These are phyloP conservation scores for Batillaria attramentaria DNA, from an alignment of 1,140 invertebrate genomes.

Conservation along the genomic window DNA sequence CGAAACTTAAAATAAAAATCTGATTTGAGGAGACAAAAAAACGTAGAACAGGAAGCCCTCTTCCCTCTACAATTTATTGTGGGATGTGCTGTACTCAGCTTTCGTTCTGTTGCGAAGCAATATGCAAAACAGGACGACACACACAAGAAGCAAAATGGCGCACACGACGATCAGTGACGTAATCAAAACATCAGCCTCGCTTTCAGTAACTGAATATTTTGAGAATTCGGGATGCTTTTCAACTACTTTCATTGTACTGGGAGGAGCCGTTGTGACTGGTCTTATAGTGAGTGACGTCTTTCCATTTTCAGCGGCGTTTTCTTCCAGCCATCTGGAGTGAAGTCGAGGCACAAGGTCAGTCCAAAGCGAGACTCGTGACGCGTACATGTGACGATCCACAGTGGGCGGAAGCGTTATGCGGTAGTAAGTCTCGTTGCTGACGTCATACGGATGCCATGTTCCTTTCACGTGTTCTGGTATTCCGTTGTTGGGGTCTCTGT, in stretches of 20 bases:
- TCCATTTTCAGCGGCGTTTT: neutral
- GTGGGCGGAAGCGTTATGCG: neutral
- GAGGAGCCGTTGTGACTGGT: too few species aligned
- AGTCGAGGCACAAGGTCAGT: constrained; percentile 15
- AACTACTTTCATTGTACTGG: neutral
- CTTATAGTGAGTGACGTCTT: too few species aligned
- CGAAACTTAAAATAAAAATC: too few species aligned
- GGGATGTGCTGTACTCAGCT: too few species aligned
- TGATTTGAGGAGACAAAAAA: too few species aligned
- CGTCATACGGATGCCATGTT: constrained; percentile 14
- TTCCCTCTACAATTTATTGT: too few species aligned
- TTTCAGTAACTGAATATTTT: neutral
- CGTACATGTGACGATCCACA: neutral
- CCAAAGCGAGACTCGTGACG: neutral
- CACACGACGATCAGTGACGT: neutral
- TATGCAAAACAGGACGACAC: neutral
- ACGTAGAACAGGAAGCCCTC: too few species aligned
- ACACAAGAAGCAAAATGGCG: neutral
- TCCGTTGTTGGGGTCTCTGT: constrained; percentile 6
- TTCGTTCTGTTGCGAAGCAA: too few species aligned
- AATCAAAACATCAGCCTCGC: constrained; percentile 1
- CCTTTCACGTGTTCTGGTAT: neutral
- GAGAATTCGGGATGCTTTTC: too few species aligned
- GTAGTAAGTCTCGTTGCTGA: constrained; percentile 12
- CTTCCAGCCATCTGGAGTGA: constrained; percentile 3